Conservation (phyloP, 2,888 invertebrate genomes). For the Ryuthela nishihirai region DNA sequence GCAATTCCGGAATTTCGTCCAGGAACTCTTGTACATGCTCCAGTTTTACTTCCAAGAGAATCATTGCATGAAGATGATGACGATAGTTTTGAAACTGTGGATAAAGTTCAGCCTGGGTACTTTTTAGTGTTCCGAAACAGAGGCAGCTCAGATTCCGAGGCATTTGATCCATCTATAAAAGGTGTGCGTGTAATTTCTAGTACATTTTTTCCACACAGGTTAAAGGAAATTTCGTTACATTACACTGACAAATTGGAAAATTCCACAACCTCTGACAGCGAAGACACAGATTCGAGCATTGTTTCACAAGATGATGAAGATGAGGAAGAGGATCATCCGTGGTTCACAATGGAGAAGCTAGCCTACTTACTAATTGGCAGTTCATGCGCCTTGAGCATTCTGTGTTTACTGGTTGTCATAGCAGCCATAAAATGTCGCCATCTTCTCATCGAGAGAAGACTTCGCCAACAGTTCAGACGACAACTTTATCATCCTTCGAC, state of each 20-base stretch:
- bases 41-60: slow-evolving; percentile 11
- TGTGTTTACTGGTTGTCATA: slow-evolving; percentile 26
- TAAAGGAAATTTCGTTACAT: background rate
- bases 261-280: no score
- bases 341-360: slow-evolving; percentile 28
- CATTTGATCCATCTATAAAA: slow-evolving; percentile 16
- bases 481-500: slow-evolving; percentile 1
- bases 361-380: slow-evolving; percentile 30
- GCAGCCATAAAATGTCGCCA: slow-evolving; percentile 24
- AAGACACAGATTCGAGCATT: no score
- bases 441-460: slow-evolving; percentile 3
- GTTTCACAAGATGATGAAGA: background rate
- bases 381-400: slow-evolving; percentile 27
- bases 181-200: slow-evolving; percentile 16
- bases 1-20: slow-evolving; percentile 10
- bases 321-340: background rate
- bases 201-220: slow-evolving; percentile 29
- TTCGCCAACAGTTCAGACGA: slow-evolving; percentile 10
- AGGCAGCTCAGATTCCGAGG: background rate
- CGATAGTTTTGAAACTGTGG: slow-evolving; percentile 1
- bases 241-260: background rate
- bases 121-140: background rate
- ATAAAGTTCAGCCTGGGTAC: background rate
- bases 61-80: slow-evolving; percentile 7
- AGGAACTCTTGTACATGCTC: slow-evolving; percentile 12